Base-by-base conservation (phyloP, 2,888 invertebrate genomes). In the Hipparchia sbordonii region DNA sequence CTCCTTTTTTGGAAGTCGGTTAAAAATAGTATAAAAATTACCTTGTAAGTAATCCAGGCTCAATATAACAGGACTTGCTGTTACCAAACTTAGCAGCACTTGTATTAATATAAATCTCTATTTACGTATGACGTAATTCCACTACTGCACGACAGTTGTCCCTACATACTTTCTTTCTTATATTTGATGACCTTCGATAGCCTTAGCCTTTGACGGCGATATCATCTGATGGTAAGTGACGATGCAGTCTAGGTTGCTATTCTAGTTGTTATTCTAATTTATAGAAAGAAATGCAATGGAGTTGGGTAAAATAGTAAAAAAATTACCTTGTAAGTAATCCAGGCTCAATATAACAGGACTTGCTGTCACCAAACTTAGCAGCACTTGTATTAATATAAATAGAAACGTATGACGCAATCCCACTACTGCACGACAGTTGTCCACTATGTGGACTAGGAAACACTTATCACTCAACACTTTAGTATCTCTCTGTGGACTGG, bases 1-100 rank as follows among this genome's bases (percentile, higher is more conserved):
- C n/a, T n/a, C n/a, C n/a, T n/a, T n/a, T n/a, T n/a, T n/a, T n/a
- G n/a, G n/a, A n/a, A n/a, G n/a, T n/a, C n/a, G n/a, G n/a, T n/a
- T n/a, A n/a, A 48, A 57, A 61, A 61, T 9, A 61, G 33, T 5
- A 52, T 46, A 6, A 67, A 57, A 56, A 65, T 85, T 83, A 93
- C 93, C 93, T 88, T 92, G 93, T 73, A 89, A 84, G 84, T 93
- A 91, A 81, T 91, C 90, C 90, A 92, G 79, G 78, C 87, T 91
- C 12, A 93, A 78, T 76, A 92, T 79, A 54, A 93, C 92, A 2
- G 93, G 93, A 0, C 91, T 91, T 0, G 91, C 93, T 39, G 79
- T 80, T 10, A 88, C 93, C 39, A 87, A 80, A 82, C 82, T 86
- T 69, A 90, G 79, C 67, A 90, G 74, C 77, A 90, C 81, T 82